Conservation (phyloP, 2,888 invertebrate species). For the Drosophila anomelani region DNA sequence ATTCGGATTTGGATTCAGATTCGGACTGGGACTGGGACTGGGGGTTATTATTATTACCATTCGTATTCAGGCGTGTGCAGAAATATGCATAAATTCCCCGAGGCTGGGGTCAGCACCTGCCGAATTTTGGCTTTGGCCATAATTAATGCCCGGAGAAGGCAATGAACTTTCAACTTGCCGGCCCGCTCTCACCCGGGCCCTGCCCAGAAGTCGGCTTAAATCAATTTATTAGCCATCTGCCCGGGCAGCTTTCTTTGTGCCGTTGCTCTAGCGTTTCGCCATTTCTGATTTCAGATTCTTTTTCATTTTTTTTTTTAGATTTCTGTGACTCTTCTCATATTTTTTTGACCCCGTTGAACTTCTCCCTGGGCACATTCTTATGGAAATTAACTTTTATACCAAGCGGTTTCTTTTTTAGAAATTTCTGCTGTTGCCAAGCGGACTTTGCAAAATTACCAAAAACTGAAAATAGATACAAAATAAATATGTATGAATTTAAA, state of each 20-base stretch:
- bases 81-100: slow-evolving; percentile 23
- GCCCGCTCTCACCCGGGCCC: slow-evolving; percentile 15
- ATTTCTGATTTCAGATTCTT: neutral
- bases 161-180: slow-evolving; percentile 74
- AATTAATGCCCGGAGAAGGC: slow-evolving; percentile 52
- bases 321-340: slow-evolving; percentile 51
- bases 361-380: slow-evolving; percentile 25
- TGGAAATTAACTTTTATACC: slow-evolving; percentile 20
- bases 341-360: slow-evolving; percentile 35
- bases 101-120: slow-evolving; percentile 43
- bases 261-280: slow-evolving; percentile 18
- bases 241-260: slow-evolving; percentile 31
- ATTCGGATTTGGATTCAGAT: slow-evolving; percentile 8
- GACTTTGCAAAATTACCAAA: neutral
- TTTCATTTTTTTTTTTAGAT: neutral
- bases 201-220: slow-evolving; percentile 43
- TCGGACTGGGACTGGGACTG: neutral
- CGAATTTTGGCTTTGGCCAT: slow-evolving; percentile 50
- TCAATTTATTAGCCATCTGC: slow-evolving; percentile 63
- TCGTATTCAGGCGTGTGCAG: slow-evolving; percentile 17
- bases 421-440: slow-evolving; percentile 34
- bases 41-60: slow-evolving; percentile 7
- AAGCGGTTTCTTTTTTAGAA: slow-evolving; percentile 20
- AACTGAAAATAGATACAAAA: neutral
- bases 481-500: slow-evolving; percentile 14